These are phyloP conservation scores for Thamnophis sirtalis DNA, from an alignment of 2,113 vertebrate species.

Conservation along the genomic window DNA sequence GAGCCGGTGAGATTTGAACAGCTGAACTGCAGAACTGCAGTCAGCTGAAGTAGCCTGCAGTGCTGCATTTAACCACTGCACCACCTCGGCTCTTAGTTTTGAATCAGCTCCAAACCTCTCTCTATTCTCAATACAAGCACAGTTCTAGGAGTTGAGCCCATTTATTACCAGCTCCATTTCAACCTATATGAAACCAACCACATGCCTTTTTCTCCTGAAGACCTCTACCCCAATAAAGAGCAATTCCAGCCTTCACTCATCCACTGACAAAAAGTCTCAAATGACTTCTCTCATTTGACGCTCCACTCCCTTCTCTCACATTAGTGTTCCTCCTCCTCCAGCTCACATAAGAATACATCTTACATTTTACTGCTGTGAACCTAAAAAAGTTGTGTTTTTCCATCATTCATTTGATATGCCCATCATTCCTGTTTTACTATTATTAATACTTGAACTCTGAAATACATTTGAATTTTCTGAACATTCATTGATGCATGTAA, in stretches of 20 bases:
- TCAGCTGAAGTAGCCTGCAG: too few species aligned
- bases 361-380: background rate
- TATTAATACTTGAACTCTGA: background rate
- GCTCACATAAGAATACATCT: background rate
- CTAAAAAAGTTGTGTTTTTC: background rate
- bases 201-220: background rate
- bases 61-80: too few species aligned
- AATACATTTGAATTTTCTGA: background rate
- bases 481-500: background rate
- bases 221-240: background rate
- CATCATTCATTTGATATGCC: background rate
- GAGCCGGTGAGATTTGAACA: too few species aligned
- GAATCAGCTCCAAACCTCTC: background rate
- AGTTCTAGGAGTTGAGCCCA: background rate
- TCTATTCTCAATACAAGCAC: background rate
- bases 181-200: background rate
- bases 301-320: background rate
- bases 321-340: background rate
- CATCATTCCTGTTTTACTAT: background rate
- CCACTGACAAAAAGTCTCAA: background rate
- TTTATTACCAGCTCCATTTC: background rate
- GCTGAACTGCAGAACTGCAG: too few species aligned
- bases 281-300: background rate
- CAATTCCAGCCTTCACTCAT: background rate
- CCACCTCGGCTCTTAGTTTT: too few species aligned